These are phyloP conservation scores for Acanthaster planci DNA, from an alignment of 35 echinoderm and acorn worm genomes.

Conservation along the genomic window DNA sequence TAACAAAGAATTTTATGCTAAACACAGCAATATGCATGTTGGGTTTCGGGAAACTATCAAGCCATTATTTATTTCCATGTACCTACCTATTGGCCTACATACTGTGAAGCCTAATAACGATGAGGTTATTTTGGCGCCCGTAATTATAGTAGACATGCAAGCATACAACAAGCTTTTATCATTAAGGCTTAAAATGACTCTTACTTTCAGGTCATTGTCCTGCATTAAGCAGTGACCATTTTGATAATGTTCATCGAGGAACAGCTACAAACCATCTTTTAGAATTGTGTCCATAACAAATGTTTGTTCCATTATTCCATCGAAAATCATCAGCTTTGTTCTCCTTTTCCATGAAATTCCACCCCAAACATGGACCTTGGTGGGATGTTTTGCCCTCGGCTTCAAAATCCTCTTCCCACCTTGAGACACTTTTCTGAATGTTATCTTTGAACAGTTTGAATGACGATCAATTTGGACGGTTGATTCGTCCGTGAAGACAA, in stretches of 20 bases:
- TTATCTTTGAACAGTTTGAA: constrained; percentile 25
- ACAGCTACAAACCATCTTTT: constrained; percentile 19
- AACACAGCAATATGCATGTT: too few species aligned
- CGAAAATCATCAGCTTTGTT: constrained; percentile 32
- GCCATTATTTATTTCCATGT: too few species aligned
- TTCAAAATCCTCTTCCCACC: background rate
- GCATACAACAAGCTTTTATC: too few species aligned
- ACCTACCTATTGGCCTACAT: too few species aligned
- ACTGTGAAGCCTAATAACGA: too few species aligned
- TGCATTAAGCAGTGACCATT: constrained; percentile 29
- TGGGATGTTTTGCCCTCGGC: constrained; percentile 47
- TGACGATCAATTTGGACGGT: constrained; percentile 16
- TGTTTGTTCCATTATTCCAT: constrained; percentile 36
- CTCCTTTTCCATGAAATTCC: constrained; percentile 16
- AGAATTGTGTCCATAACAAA: background rate
- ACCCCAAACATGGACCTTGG: constrained; percentile 45
- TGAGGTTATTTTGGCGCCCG: too few species aligned
- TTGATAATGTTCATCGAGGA: constrained; percentile 10
- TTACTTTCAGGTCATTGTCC: background rate
- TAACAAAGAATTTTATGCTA: too few species aligned
- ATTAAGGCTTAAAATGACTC: too few species aligned
- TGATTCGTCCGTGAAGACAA: constrained; percentile 31
- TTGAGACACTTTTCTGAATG: background rate
- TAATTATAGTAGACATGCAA: too few species aligned
- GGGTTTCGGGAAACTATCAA: too few species aligned